Percentiles rank a stretch among this genome's conserved stretches.
These are phyloP conservation scores for Drosophila nikananu DNA, from an alignment of 1,140 invertebrate genomes.

Conservation along the genomic window DNA sequence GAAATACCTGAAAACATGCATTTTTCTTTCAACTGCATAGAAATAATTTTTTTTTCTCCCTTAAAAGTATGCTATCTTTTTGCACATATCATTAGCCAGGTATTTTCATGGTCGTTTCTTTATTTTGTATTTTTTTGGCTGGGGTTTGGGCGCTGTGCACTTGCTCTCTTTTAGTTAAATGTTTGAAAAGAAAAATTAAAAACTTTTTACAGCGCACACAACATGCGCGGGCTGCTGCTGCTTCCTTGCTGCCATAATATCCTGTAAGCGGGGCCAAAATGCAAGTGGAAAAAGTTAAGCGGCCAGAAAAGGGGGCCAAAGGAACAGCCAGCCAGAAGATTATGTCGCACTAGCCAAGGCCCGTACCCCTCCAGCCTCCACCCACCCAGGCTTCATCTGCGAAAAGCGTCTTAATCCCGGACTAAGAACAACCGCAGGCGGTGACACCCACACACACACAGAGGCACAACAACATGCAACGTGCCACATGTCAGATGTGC, in stretches of 20 bases:
- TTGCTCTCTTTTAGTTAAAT: constrained; percentile 83
- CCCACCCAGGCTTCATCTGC: not conserved
- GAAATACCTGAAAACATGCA: not conserved
- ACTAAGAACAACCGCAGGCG: constrained; percentile 52
- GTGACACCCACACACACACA: constrained; percentile 33
- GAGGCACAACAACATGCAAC: constrained; percentile 10
- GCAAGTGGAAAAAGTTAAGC: constrained; percentile 75
- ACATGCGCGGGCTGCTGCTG: constrained; percentile 51
- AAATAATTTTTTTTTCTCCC: not conserved
- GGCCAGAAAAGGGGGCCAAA: constrained; percentile 38
- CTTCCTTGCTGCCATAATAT: constrained; percentile 54
- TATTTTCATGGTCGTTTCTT: not conserved
- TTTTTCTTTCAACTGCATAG: not conserved
- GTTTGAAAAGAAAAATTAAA: constrained; percentile 83
- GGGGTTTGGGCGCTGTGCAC: constrained; percentile 10
- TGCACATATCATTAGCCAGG: not conserved
- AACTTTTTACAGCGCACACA: constrained; percentile 77
- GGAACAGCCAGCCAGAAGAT: constrained; percentile 42
- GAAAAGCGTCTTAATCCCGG: constrained; percentile 49
- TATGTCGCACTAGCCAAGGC: constrained; percentile 53
- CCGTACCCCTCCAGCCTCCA: not conserved
- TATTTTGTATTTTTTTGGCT: constrained; percentile 13
- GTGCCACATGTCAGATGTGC: constrained; percentile 52
- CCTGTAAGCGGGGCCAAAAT: constrained; percentile 61
- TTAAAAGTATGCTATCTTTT: not conserved